Evolutionary conservation across 1,140 invertebrate genomes (phyloP).

Genomic region (Atta texana): DNA sequence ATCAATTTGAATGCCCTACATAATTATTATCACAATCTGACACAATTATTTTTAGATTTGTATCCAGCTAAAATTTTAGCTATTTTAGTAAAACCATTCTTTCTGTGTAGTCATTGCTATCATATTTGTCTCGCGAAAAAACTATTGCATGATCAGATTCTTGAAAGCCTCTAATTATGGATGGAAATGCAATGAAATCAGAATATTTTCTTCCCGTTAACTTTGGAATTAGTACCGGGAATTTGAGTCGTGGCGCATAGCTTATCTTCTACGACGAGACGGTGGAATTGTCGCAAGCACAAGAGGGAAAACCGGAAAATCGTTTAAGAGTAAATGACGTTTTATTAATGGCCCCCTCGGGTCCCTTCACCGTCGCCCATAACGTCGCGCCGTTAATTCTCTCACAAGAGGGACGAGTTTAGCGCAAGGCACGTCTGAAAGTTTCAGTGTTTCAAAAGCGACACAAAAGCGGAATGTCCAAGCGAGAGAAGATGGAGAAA

Average conservation of each 20-base stretch:
- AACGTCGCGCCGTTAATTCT: conserved; percentile 1
- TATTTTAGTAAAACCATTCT: too few species aligned
- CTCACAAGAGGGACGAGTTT: conserved; percentile 10
- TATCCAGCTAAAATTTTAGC: too few species aligned
- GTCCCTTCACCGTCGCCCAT: not conserved
- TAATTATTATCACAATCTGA: too few species aligned
- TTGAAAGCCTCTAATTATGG: too few species aligned
- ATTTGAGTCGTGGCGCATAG: conserved; percentile 5
- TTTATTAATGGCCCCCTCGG: conserved; percentile 54
- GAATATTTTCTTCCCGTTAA: conserved; percentile 13
- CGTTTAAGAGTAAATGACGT: conserved; percentile 49
- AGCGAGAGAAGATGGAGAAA: not conserved
- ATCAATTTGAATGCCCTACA: too few species aligned
- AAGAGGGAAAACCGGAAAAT: conserved; percentile 9
- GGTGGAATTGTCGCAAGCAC: conserved; percentile 2
- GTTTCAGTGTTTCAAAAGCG: conserved; percentile 38
- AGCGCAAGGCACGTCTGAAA: conserved; percentile 27
- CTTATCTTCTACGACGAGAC: not conserved
- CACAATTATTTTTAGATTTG: too few species aligned
- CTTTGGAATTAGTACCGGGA: not conserved
- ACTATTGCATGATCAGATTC: too few species aligned
- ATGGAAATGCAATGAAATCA: not conserved
- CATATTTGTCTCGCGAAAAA: too few species aligned
- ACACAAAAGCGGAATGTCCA: conserved; percentile 15
- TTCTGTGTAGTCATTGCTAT: too few species aligned